Evolutionary conservation across 2,797 vertebrate genomes (phyloP).

Genomic region (Synanceia verrucosa): DNA sequence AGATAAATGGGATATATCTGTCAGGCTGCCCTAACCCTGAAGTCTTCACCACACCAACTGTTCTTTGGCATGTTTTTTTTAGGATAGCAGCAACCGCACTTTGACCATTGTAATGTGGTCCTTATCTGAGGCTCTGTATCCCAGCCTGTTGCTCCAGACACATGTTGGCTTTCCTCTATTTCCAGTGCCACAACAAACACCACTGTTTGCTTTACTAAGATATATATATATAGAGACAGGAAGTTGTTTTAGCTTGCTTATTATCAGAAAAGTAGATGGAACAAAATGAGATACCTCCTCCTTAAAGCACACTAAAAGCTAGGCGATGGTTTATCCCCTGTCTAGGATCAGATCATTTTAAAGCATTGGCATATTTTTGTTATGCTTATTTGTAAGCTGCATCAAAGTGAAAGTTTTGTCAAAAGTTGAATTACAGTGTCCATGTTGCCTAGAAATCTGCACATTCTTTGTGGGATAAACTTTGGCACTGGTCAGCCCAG

Average conservation of each 20-base stretch:
- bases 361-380: neutral
- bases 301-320: conserved; percentile 5
- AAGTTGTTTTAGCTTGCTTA: conserved; percentile 39
- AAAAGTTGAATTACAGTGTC: neutral
- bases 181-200: conserved; percentile 29
- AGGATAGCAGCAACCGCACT: neutral
- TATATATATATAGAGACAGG: conserved; percentile 49
- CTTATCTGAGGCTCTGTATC: conserved; percentile 25
- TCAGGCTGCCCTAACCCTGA: neutral
- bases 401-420: neutral
- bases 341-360: neutral
- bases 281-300: neutral
- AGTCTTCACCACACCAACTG: neutral
- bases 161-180: conserved; percentile 7
- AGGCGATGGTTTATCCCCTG: neutral
- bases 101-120: conserved; percentile 27
- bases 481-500: neutral
- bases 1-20: neutral
- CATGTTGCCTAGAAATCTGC: neutral
- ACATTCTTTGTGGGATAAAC: conserved; percentile 18
- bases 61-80: neutral
- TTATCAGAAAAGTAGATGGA: conserved; percentile 54
- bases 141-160: conserved; percentile 12
- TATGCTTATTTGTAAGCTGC: conserved; percentile 45
- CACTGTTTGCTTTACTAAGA: conserved; percentile 36